Percentiles rank a stretch among this genome's conserved stretches.
Conservation (phyloP, 2,797 vertebrate species). For the Rhinogobio ventralis region DNA sequence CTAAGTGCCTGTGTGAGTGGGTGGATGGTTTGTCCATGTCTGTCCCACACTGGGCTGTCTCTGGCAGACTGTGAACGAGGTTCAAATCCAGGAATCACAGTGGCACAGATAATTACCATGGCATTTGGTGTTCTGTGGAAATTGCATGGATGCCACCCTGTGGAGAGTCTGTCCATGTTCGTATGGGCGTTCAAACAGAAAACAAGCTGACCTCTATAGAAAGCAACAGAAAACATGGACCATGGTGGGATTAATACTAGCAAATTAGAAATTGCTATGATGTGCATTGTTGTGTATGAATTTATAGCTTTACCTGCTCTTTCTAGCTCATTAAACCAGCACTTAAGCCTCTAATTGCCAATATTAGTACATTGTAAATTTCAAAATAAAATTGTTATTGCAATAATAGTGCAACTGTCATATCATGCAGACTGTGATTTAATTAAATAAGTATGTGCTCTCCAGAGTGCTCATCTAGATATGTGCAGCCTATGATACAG, state of each 20-base stretch:
- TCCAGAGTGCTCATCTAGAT: not conserved
- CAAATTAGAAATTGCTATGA: not conserved
- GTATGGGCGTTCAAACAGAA: constrained; percentile 29
- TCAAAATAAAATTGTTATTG: not conserved
- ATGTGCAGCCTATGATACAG: not conserved
- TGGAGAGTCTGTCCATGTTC: constrained; percentile 28
- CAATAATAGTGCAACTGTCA: not conserved
- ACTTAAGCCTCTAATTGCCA: not conserved
- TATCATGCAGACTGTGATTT: not conserved
- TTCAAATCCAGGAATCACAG: constrained; percentile 42
- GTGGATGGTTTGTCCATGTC: constrained; percentile 46
- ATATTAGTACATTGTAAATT: not conserved
- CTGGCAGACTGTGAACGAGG: constrained; percentile 46
- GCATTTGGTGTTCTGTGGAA: constrained; percentile 37
- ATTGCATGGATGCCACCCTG: constrained; percentile 46
- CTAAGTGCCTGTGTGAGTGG: constrained; percentile 11
- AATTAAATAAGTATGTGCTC: not conserved
- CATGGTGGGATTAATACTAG: not conserved
- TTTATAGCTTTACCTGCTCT: not conserved
- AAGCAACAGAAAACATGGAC: not conserved
- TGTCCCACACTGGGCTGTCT: constrained; percentile 42
- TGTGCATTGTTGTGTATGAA: not conserved
- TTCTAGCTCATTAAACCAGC: not conserved
- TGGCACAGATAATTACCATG: constrained; percentile 47
- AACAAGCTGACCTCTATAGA: constrained; percentile 3